Evolutionary conservation across 53 echinoderm and acorn worm genomes (phyloP).

Genomic region (Hippasteria phrygiana): DNA sequence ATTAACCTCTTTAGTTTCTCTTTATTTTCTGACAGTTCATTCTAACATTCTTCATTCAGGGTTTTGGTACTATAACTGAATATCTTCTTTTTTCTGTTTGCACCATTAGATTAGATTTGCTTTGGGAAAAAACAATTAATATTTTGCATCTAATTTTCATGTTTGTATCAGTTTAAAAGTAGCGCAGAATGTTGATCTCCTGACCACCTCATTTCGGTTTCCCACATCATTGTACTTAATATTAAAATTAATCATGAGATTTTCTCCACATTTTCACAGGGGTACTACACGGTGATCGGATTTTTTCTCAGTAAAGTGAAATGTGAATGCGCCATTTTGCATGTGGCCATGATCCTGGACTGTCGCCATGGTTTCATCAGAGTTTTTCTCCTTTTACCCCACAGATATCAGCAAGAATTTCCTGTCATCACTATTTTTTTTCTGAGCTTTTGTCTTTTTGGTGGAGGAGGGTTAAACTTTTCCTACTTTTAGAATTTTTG

Average conservation of each 20-base stretch:
- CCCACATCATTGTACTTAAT: neutral
- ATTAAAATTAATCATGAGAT: neutral
- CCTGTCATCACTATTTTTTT: neutral
- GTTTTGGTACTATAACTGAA: too few species aligned
- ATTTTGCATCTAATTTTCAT: too few species aligned
- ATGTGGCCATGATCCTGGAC: neutral
- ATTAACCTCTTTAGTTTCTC: neutral
- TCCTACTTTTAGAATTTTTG: too few species aligned
- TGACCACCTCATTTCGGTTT: neutral
- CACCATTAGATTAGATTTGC: too few species aligned
- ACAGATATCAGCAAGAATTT: constrained; percentile 2
- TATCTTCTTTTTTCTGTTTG: too few species aligned
- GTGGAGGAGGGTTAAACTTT: neutral
- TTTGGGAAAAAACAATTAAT: too few species aligned
- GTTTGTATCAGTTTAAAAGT: too few species aligned
- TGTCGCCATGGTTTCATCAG: neutral
- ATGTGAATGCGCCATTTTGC: neutral
- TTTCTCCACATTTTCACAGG: neutral
- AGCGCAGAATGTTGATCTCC: too few species aligned
- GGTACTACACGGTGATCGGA: neutral
- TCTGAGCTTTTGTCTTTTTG: neutral
- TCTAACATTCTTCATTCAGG: neutral
- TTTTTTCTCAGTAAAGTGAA: neutral
- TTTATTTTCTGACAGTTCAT: neutral
- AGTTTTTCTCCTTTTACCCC: neutral